A percentile compares a stretch with the other conserved stretches of the same genome.
Evolutionary conservation across 2,113 vertebrate species (phyloP).

Genomic region (Tursiops truncatus): DNA sequence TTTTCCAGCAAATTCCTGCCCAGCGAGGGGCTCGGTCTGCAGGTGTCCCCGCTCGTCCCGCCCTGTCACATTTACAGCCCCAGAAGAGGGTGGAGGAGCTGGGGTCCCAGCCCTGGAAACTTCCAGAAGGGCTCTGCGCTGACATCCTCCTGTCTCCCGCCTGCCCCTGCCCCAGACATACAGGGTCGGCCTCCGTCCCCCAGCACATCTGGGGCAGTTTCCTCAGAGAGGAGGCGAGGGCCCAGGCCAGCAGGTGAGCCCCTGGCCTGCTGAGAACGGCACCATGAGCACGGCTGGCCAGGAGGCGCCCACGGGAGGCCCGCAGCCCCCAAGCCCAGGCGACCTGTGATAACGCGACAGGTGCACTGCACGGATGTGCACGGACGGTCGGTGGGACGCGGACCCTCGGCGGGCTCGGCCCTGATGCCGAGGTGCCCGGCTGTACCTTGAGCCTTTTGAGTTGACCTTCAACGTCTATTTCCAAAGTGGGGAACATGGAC

Average conservation of each 20-base stretch:
- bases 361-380: rapidly evolving
- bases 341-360: rapidly evolving
- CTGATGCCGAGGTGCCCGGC: not conserved
- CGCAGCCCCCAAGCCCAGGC: rapidly evolving
- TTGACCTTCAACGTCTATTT: conserved; percentile 92
- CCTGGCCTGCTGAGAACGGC: not conserved
- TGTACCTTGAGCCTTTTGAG: conserved; percentile 94
- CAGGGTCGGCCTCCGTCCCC: not conserved
- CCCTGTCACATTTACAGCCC: not conserved
- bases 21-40: not conserved
- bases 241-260: not conserved
- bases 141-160: not conserved
- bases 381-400: rapidly evolving
- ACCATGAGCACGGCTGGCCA: too few species aligned
- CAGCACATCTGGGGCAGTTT: not conserved
- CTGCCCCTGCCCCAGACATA: not conserved
- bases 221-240: not conserved
- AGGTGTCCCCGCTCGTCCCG: too few species aligned
- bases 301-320: not conserved
- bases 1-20: not conserved
- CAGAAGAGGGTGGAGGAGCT: not conserved
- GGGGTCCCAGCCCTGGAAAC: not conserved
- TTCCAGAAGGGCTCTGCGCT: not conserved
- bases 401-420: rapidly evolving
- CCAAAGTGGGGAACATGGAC: conserved; percentile 94